Evolutionary conservation across 2,888 invertebrate species (phyloP).

Genomic region (Aplocera efformata): DNA sequence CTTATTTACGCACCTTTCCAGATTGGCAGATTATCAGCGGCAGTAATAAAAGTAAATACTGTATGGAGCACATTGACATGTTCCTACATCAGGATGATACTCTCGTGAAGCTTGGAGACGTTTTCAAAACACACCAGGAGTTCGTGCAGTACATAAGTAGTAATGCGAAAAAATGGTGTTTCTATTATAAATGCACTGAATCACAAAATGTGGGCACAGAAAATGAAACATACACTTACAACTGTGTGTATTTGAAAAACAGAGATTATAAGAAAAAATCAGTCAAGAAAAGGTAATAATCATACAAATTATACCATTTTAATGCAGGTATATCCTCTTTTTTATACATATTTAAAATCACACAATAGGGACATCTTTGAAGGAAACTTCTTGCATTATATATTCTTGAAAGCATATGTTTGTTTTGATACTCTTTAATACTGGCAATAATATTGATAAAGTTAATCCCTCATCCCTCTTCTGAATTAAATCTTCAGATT

Average conservation of each 20-base stretch:
- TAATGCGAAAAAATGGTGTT: slow-evolving; percentile 45
- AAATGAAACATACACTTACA: slow-evolving; percentile 40
- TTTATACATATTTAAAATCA: too few species aligned
- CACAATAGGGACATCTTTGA: too few species aligned
- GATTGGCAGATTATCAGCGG: slow-evolving; percentile 19
- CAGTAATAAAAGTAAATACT: slow-evolving; percentile 27
- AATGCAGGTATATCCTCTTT: not conserved
- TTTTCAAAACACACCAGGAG: slow-evolving; percentile 39
- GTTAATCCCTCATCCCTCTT: too few species aligned
- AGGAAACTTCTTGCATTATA: too few species aligned
- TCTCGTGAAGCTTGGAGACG: slow-evolving; percentile 45
- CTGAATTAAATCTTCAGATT: too few species aligned
- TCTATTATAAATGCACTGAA: slow-evolving; percentile 46
- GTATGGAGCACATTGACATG: slow-evolving; percentile 36
- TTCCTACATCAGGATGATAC: slow-evolving; percentile 37
- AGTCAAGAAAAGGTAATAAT: slow-evolving; percentile 39
- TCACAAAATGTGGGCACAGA: slow-evolving; percentile 36
- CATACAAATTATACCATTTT: not conserved
- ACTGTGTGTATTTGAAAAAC: slow-evolving; percentile 44
- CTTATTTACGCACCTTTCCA: not conserved
- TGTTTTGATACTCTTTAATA: too few species aligned
- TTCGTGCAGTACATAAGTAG: slow-evolving; percentile 48
- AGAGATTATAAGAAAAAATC: slow-evolving; percentile 44
- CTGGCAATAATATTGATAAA: too few species aligned
- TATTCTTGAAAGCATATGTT: too few species aligned